Base-by-base conservation (phyloP, 2,113 vertebrate species). In the Odobenus rosmarus region DNA sequence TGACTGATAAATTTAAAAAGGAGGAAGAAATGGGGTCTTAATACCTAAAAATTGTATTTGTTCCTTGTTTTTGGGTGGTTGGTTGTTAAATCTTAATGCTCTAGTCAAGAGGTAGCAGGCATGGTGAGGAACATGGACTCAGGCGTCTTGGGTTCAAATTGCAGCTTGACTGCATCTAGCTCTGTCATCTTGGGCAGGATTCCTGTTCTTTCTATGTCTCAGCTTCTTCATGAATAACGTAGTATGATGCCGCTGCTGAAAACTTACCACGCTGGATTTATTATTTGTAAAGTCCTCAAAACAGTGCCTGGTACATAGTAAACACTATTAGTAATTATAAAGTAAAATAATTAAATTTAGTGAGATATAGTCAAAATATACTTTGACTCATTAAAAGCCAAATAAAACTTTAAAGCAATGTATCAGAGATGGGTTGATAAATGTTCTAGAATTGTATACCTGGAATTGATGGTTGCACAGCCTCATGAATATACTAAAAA, bases 351-450 rank as follows among this genome's bases (percentile, higher is more conserved):
- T 71, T 86, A 23, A 39, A 59, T 28, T 88, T 49, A 85, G 24
- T 64, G 23, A 81, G 39, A 90, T 31, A 21, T 13, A 88, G 76
- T 88, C 59, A 71, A 87, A 90, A 39, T 67, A 36, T 31, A 31
- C 12, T 62, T 92, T 76, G 79, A 88, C 64, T 88, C 13, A 82
- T 89, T 85, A 82, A 67, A 90, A 76, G 53, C 64, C 8, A 61
- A 77, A 64, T 14, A 85, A 91, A 95, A 36, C 69, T 87, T 87
- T 72, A 18, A 85, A 92, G 80, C 93, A 61, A 49, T 57, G n/a
- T 55, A 59, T 46, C 14, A 11, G 69, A 64, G 51, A 61, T 42
- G 19, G 42, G 59, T 5, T 69, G 19, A 82, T 49, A 72, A 72
- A 88, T 36, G 19, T 92, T 85, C 62, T 81, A 18, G 49, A 85